Evolutionary conservation across 2,797 vertebrate species (phyloP).

Genomic region (Botia kubotai): DNA sequence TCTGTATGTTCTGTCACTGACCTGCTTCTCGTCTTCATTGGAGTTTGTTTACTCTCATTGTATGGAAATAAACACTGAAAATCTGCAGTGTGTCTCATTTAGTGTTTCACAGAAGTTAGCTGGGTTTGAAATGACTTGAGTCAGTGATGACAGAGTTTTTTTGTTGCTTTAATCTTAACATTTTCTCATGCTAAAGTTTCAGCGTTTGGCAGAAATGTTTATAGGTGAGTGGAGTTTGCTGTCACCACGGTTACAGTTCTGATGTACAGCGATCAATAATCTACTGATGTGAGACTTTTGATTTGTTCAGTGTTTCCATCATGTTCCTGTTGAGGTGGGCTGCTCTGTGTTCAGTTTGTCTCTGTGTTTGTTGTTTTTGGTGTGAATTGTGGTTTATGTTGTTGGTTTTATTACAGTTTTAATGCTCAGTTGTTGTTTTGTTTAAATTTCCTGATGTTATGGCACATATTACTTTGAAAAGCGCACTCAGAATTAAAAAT

Average conservation of each 20-base stretch:
- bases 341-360: slow-evolving; percentile 2
- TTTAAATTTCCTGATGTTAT: slow-evolving; percentile 13
- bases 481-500: not conserved
- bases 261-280: not conserved
- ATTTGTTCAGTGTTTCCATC: not conserved
- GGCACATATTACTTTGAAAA: slow-evolving; percentile 29
- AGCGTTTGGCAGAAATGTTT: not conserved
- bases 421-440: not conserved
- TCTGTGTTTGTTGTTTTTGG: slow-evolving; percentile 17
- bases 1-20: not conserved
- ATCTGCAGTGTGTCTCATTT: not conserved
- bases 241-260: slow-evolving; percentile 6
- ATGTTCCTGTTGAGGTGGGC: not conserved
- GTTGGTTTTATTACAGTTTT: not conserved
- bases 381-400: slow-evolving; percentile 7
- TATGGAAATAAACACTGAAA: not conserved
- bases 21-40: not conserved
- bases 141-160: not conserved
- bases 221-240: slow-evolving; percentile 24
- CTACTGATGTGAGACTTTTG: slow-evolving; percentile 26
- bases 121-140: not conserved
- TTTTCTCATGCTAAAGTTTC: not conserved
- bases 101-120: not conserved
- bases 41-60: not conserved
- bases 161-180: not conserved